Evolutionary conservation across 2,113 vertebrate genomes (phyloP).

Genomic region (Oryzias woworae): DNA sequence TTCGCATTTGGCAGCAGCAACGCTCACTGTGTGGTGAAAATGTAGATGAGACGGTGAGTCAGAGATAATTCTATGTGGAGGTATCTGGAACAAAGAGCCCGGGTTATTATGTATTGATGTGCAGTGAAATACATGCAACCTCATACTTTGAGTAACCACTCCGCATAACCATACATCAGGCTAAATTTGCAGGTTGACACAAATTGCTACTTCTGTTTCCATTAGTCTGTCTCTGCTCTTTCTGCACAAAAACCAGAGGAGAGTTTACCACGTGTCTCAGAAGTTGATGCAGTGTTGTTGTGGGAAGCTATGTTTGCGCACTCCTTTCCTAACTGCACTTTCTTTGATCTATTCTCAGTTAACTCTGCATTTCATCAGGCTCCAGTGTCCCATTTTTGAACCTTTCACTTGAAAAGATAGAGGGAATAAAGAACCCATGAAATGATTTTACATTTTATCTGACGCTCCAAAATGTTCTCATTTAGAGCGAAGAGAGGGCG

Average conservation of each 20-base stretch:
- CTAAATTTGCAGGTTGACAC: conserved; percentile 39
- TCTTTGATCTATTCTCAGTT: conserved; percentile 28
- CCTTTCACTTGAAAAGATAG: not conserved
- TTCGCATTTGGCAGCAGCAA: too few species aligned
- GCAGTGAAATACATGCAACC: conserved; percentile 22
- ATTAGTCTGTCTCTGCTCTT: conserved; percentile 32
- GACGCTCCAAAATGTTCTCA: conserved; percentile 7
- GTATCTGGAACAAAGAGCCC: not conserved
- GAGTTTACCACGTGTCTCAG: conserved; percentile 16
- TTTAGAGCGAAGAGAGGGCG: conserved; percentile 5
- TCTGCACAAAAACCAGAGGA: conserved; percentile 18
- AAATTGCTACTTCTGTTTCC: conserved; percentile 50
- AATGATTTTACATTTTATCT: conserved; percentile 5
- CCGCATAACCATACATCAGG: conserved; percentile 31
- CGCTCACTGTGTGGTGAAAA: not conserved
- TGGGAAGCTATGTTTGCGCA: conserved; percentile 9
- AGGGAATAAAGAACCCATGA: not conserved
- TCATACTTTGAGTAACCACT: conserved; percentile 43
- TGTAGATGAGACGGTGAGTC: conserved; percentile 36
- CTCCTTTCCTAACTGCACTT: conserved; percentile 10
- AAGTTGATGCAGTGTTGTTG: conserved; percentile 6
- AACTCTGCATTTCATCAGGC: not conserved
- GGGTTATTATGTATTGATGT: conserved; percentile 18
- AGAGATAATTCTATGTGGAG: conserved; percentile 18
- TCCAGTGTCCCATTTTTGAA: conserved; percentile 12